phyloP scores from a whole-genome alignment of 2,888 invertebrate genomes.

The Sipha maydis region DNA sequence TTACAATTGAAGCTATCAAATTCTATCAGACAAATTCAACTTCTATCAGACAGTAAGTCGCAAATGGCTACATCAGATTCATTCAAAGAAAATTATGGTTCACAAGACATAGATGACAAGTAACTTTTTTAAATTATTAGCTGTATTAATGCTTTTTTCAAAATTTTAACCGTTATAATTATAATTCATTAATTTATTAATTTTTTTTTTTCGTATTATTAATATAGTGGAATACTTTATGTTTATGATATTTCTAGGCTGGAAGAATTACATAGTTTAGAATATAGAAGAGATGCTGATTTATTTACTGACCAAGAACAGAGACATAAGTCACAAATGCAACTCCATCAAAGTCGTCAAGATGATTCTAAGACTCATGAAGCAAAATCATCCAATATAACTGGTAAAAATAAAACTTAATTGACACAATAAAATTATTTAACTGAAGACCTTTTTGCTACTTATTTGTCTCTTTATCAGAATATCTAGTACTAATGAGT shows the following conservation, averaged over 20 bases:
- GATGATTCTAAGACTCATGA: not conserved
- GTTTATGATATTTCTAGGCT: constrained; percentile 8
- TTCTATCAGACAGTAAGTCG: constrained; percentile 5
- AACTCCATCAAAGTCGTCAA: constrained; percentile 18
- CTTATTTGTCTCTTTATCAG: too few species aligned
- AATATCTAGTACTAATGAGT: too few species aligned
- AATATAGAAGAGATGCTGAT: constrained; percentile 49
- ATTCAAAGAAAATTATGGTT: constrained; percentile 6
- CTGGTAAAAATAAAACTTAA: constrained; percentile 10
- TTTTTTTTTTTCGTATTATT: not conserved
- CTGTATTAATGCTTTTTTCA: not conserved
- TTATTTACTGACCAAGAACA: constrained; percentile 54
- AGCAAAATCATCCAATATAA: constrained; percentile 1
- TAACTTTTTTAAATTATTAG: not conserved
- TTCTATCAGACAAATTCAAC: constrained; percentile 72
- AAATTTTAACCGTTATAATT: not conserved
- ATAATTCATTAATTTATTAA: not conserved
- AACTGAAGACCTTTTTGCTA: not conserved
- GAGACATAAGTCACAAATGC: constrained; percentile 56
- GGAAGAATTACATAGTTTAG: constrained; percentile 52
- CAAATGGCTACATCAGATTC: not conserved
- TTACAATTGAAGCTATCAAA: constrained; percentile 84
- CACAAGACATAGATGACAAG: constrained; percentile 43
- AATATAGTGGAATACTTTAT: not conserved
- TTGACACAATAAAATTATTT: not conserved